phyloP scores from a whole-genome alignment of 30 jellyfish, hydroid and myxozoan genomes.

The Clytia hemisphaerica region DNA sequence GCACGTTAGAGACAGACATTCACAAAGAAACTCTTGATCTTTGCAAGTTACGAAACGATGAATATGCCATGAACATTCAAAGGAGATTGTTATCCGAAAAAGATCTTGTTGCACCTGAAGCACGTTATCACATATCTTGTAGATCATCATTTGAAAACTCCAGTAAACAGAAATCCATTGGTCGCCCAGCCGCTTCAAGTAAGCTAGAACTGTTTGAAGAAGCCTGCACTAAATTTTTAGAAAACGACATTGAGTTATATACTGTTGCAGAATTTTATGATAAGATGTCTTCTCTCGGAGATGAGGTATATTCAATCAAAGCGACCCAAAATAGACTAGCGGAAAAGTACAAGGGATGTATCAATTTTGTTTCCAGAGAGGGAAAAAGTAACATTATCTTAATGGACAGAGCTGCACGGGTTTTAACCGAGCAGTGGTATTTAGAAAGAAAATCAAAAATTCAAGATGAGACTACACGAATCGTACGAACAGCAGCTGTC shows the following conservation, averaged over 20 bases:
- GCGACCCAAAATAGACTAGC: not conserved
- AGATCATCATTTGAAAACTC: not conserved
- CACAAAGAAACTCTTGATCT: not conserved
- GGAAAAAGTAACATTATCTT: not conserved
- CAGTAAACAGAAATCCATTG: not conserved
- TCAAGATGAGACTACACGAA: not conserved
- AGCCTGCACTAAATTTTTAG: not conserved
- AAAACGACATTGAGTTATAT: not conserved
- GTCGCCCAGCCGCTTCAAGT: not conserved
- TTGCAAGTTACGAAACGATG: not conserved
- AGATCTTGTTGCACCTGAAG: not conserved
- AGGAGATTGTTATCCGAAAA: not conserved
- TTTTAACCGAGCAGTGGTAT: not conserved
- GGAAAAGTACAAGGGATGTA: not conserved
- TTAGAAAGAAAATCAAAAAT: not conserved
- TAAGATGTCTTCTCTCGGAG: not conserved
- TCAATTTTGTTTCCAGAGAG: not conserved
- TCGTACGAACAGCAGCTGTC: conserved; percentile 1
- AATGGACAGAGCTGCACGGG: not conserved
- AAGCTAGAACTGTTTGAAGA: not conserved
- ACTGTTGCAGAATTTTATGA: not conserved
- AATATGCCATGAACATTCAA: not conserved
- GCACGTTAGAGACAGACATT: not conserved
- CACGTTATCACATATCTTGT: not conserved
- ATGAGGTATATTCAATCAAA: not conserved